Percentiles rank a stretch among this genome's conserved stretches.
phyloP scores from a whole-genome alignment of 2,888 invertebrate species.

The Hemicrepidius hirtus region DNA sequence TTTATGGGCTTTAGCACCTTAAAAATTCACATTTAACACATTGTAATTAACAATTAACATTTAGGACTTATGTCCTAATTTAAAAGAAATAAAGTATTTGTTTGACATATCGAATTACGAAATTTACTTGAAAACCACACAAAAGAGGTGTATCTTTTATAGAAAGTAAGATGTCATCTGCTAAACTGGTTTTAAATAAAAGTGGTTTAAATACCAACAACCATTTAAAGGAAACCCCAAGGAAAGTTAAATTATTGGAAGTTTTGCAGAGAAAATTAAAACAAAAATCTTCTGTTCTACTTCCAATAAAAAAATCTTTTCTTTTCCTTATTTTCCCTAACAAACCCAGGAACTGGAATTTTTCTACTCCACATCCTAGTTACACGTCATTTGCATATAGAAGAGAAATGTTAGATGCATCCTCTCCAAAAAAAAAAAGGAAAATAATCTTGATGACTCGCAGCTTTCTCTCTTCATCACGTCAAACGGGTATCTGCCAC shows the following conservation, averaged over 20 bases:
- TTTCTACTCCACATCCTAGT: background rate
- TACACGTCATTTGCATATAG: constrained; percentile 2
- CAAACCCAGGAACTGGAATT: background rate
- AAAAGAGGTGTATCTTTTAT: too few species aligned
- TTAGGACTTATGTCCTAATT: too few species aligned
- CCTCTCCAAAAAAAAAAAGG: background rate
- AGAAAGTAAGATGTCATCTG: constrained; percentile 49
- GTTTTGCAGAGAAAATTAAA: constrained; percentile 12
- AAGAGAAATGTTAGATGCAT: constrained; percentile 17
- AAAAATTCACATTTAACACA: too few species aligned
- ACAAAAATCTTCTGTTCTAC: background rate
- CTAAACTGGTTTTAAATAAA: constrained; percentile 39
- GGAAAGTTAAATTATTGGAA: constrained; percentile 16
- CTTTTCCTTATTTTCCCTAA: background rate
- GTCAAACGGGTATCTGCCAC: constrained; percentile 29
- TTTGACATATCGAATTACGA: background rate
- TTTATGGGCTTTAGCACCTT: too few species aligned
- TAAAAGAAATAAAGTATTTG: background rate
- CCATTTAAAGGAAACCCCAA: background rate
- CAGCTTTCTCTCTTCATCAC: constrained; percentile 46
- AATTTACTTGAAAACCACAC: too few species aligned
- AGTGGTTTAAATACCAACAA: constrained; percentile 7
- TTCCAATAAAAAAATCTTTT: background rate
- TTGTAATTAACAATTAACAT: too few species aligned
- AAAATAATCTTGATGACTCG: constrained; percentile 2